These are phyloP conservation scores for Hymenopus coronatus DNA, from an alignment of 2,888 invertebrate species.

Conservation along the genomic window DNA sequence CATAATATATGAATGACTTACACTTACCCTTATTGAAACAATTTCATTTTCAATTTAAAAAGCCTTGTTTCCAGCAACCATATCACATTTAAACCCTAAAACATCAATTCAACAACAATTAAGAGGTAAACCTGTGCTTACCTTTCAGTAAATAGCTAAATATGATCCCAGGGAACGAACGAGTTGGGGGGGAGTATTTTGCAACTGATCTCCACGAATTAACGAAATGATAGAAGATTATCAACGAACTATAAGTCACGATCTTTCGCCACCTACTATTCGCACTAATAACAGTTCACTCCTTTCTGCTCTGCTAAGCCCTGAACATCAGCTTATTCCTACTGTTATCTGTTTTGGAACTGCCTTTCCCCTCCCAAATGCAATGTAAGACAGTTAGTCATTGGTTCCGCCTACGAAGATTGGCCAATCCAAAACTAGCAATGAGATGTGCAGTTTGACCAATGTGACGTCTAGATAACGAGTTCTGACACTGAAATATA, in stretches of 20 bases:
- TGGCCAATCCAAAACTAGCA: neutral
- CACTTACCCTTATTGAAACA: too few species aligned
- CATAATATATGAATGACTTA: neutral
- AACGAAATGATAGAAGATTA: neutral
- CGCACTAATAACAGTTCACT: neutral
- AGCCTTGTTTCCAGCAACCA: neutral
- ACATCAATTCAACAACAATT: neutral
- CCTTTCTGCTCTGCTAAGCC: neutral
- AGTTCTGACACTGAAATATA: neutral
- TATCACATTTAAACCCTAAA: neutral
- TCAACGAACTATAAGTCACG: neutral
- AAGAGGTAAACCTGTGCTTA: neutral
- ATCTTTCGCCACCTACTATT: neutral
- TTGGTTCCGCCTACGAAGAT: neutral
- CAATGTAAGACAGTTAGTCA: neutral
- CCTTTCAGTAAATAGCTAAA: neutral
- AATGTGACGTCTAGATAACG: neutral
- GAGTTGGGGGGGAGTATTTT: neutral
- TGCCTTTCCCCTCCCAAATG: neutral
- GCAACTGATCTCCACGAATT: neutral
- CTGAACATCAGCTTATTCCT: neutral
- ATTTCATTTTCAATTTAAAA: too few species aligned
- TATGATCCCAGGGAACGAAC: neutral
- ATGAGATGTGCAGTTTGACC: neutral
- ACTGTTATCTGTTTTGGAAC: neutral